Evolutionary conservation across 2,113 vertebrate species (phyloP).

Genomic region (Marmota flaviventris): DNA sequence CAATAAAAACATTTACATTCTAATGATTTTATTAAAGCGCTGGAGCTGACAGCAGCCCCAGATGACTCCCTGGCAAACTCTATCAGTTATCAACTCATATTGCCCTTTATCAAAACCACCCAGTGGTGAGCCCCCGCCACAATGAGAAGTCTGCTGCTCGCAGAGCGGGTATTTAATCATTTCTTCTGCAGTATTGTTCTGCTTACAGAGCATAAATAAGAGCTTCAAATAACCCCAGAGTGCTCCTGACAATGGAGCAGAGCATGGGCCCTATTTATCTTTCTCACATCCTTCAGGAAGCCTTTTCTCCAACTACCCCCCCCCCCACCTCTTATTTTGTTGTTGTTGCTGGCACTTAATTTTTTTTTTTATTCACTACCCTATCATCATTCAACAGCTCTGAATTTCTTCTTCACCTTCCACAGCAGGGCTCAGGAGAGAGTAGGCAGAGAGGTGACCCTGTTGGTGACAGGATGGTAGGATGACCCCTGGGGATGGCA

Average conservation of each 20-base stretch:
- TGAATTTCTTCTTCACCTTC: conserved; percentile 91
- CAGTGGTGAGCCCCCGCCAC: conserved; percentile 96
- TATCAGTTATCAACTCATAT: conserved; percentile 99
- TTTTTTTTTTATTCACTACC: conserved; percentile 88
- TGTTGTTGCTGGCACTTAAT: conserved; percentile 91
- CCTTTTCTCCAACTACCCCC: conserved; percentile 73
- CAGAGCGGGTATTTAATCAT: conserved; percentile 99
- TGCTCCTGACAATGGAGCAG: conserved; percentile 98
- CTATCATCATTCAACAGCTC: conserved; percentile 92
- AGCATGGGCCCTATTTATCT: conserved; percentile 97
- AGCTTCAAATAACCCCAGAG: conserved; percentile 96
- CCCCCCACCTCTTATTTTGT: conserved; percentile 86
- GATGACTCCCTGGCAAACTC: conserved; percentile 96
- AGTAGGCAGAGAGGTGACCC: conserved; percentile 86
- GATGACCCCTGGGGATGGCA: conserved; percentile 65
- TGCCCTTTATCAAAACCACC: conserved; percentile 98
- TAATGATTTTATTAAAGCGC: conserved; percentile 99
- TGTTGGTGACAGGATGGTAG: conserved; percentile 83
- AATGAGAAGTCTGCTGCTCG: conserved; percentile 96
- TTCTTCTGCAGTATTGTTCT: conserved; percentile 98
- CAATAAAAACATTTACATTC: conserved; percentile 99
- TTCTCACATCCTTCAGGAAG: conserved; percentile 92
- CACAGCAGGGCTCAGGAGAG: conserved; percentile 90
- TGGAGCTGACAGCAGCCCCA: conserved; percentile 96
- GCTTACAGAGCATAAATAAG: conserved; percentile 99